Evolutionary conservation across 2,113 vertebrate genomes (phyloP).

Genomic region (Aleadryas rufinucha): DNA sequence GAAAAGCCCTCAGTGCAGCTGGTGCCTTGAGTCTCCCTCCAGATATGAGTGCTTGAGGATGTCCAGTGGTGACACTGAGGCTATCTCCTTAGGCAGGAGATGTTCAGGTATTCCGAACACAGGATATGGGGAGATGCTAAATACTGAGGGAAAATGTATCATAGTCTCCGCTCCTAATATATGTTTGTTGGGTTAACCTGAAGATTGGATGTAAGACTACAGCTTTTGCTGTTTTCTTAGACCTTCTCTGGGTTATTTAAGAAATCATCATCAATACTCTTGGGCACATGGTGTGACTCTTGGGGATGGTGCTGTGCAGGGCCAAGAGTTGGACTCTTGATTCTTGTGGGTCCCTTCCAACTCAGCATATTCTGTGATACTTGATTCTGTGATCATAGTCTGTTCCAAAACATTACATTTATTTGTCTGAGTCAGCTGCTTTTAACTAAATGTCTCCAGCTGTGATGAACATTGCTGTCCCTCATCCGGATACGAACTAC

Average conservation of each 20-base stretch:
- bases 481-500: neutral
- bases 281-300: neutral
- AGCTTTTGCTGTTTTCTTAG: neutral
- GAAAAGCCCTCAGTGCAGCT: neutral
- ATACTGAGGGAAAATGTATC: neutral
- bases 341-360: neutral
- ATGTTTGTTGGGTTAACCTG: neutral
- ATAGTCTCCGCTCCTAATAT: neutral
- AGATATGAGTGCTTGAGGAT: neutral
- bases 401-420: neutral
- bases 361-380: neutral
- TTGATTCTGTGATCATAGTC: neutral
- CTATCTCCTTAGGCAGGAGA: neutral
- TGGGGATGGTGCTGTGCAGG: neutral
- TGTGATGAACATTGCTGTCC: neutral
- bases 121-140: neutral
- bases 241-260: neutral
- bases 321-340: neutral
- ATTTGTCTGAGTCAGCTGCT: neutral
- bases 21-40: neutral
- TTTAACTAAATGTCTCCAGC: neutral
- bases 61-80: neutral
- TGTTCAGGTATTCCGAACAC: neutral
- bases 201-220: neutral
- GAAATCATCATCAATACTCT: neutral